Evolutionary conservation across 2,797 vertebrate species (phyloP), one percentile per base, ranked within the genome.

Genomic region (Oreochromis mossambicus): DNA sequence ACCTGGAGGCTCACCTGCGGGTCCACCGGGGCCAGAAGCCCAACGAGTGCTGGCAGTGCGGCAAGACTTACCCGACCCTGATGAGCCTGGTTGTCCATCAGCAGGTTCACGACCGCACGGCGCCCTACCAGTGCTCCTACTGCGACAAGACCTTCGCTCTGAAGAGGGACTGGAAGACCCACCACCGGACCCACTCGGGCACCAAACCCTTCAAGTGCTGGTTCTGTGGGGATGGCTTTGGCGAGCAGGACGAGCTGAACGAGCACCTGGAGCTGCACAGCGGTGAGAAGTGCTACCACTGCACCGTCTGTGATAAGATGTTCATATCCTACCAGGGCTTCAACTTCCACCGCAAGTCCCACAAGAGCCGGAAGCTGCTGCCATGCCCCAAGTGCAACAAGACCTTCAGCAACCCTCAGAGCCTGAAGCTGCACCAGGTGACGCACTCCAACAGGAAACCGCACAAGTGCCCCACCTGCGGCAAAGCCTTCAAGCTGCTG

Each of bases 291-390:
- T 90, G 89, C 68, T 94, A 93, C 88, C 90, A 34, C 81, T 94
- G 92, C 88, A 46, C 81, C 1, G 26, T 85, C n/a, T 95, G 94
- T 0, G 13, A 84, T 73, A 94, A 95, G 85, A 94, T 91, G 93
- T 94, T 95, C 0, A 82, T 90, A 4, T 94, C 94, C n/a, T 89
- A 92, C 83, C 94, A 94, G 81, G 94, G 94, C 68, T 94, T 92
- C 73, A 94, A 89, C 78, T 91, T 89, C 80, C 94, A 95, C 85
- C 80, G 86, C 43, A 86, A 66, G 38, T 81, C 91, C 0, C 92
- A 95, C 89, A 51, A 36, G n/a, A 80, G 38, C 51, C 78, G 26
- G 2, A 61, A 63, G 76, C 79, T 70, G 13, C 86, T 93, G 78
- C 89, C 94, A 1, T 95, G 94, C 75, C 2, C 32, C 5, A 83